Conservation (phyloP, 2,888 invertebrate species). For the Rutpela maculata region DNA sequence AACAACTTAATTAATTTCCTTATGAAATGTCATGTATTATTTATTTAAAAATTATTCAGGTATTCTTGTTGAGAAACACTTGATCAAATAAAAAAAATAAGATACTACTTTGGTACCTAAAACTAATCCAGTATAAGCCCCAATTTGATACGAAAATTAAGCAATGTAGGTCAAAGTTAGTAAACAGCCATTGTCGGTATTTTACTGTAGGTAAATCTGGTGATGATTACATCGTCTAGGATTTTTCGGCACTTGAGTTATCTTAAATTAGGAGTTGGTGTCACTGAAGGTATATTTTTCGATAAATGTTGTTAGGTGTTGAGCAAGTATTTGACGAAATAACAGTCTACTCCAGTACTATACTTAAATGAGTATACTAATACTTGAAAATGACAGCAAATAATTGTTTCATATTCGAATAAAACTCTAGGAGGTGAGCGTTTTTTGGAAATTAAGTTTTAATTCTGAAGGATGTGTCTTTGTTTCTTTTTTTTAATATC, state of each 20-base stretch:
- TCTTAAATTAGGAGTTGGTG: no score
- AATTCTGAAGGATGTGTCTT: no score
- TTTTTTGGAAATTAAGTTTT: no score
- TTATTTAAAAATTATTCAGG: slow-evolving; percentile 1
- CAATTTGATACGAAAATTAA: background rate
- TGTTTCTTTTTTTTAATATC: no score
- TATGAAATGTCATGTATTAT: background rate
- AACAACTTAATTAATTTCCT: background rate
- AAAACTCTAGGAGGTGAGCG: no score
- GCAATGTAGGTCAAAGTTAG: background rate
- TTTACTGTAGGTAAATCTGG: background rate
- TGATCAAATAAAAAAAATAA: background rate
- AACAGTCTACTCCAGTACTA: no score
- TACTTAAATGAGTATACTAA: no score
- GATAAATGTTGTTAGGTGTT: no score
- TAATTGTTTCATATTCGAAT: no score
- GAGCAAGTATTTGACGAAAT: no score
- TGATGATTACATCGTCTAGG: background rate
- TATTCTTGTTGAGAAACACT: background rate
- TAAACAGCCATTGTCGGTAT: background rate
- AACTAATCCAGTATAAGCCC: background rate
- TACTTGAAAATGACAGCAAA: no score
- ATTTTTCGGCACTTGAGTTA: background rate
- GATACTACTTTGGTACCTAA: background rate
- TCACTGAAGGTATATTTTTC: no score